Conservation (phyloP, 2,113 vertebrate species). For the Phodopus roborovskii region DNA sequence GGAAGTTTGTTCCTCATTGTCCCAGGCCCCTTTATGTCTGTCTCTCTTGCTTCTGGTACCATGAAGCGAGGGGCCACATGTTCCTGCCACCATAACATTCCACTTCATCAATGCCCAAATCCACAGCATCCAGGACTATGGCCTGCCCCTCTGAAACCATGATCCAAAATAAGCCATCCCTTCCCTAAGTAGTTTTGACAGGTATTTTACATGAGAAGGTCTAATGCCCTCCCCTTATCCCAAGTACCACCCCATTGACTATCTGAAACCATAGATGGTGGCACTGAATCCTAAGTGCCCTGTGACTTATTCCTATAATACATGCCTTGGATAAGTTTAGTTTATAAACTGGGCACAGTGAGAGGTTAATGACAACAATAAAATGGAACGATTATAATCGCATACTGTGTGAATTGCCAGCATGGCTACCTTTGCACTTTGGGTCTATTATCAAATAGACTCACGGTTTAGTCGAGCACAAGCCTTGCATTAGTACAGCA, state of each 20-base stretch:
- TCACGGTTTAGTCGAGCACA: background rate
- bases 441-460: background rate
- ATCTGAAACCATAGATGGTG: background rate
- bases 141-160: background rate
- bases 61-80: background rate
- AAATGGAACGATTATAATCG: background rate
- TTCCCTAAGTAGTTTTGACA: background rate
- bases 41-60: background rate
- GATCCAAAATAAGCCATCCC: background rate
- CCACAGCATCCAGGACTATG: background rate
- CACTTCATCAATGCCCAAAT: background rate
- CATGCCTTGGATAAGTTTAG: background rate
- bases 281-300: background rate
- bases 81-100: background rate
- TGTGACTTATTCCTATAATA: background rate
- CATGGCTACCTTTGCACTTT: background rate
- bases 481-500: too few relatives aligned
- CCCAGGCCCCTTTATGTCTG: background rate
- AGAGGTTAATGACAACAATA: background rate
- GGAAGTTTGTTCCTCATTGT: background rate
- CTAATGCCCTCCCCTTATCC: too few relatives aligned
- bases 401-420: background rate
- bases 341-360: background rate
- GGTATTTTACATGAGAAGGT: background rate
- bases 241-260: background rate